Evolutionary conservation across 1,140 invertebrate genomes (phyloP), one percentile per base, ranked within the genome.

Genomic region (Diachasmimorpha longicaudata): DNA sequence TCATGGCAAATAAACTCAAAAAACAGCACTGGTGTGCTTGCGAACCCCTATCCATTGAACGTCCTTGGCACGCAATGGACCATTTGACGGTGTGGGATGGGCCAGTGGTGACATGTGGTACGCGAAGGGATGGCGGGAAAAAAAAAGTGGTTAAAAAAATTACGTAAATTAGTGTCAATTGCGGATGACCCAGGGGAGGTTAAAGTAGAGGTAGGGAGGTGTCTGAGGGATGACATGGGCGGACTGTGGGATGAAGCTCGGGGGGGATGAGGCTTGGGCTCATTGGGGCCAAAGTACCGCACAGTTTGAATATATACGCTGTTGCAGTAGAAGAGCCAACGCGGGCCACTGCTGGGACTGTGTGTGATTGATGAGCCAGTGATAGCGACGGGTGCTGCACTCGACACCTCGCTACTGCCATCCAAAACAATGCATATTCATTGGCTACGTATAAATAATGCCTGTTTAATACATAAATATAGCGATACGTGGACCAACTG

Each of bases 391-490:
- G 84, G 86, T 84, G 58, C 86, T 87, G 86, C 84, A 85, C 86
- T 87, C 85, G 86, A 87, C 86, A 87, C 84, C 82, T 87, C 84
- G 85, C 85, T 81, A 86, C 83, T 85, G 84, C 84, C 84, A 82
- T 70, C 71, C 84, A 81, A 81, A 87, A 86, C 85, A 87, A 87
- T 87, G 85, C 86, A 87, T 87, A 87, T 87, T 87, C 85, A 87
- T 87, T 84, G 82, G 83, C 13, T 46, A 80, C 79, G 83, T 87
- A 87, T 86, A 86, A 87, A 87, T 87, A 87, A 87, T 87, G 85
- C 83, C 84, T 85, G 84, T 87, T 87, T 87, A 87, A 87, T 87
- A 87, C 84, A 86, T 87, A 87, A 86, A 87, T 87, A 86, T 86
- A 87, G 83, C 83, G 10, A 21, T 25, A 25, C n/a, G 14, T 23